Evolutionary conservation across 2,113 vertebrate species (phyloP), one percentile per base, ranked within the genome.

Genomic region (Butorides virescens): DNA sequence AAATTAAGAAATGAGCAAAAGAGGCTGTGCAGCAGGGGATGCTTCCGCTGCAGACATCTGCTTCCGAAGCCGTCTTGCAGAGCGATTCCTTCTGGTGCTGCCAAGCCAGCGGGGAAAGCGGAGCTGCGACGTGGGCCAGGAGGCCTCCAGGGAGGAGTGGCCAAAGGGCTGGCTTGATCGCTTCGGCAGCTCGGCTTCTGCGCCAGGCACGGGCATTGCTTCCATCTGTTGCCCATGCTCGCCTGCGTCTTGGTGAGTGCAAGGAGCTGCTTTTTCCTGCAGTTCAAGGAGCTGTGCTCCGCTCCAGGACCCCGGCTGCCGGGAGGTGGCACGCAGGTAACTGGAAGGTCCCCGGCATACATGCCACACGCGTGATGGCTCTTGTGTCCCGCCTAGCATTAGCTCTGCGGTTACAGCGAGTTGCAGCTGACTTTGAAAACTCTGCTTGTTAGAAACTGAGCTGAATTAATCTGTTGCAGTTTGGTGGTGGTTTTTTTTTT

Each of bases 221-320:
- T 84, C 72, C 25, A 5, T 23, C 62, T 75, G 56, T 17, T 62
- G 2, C 2, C 21, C 21, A 47, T 23, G 44, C 22, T n/a, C 18
- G 3, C 50, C 49, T 70, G 23, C 1, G 4, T 37, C 37, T 72
- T 1, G 1, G 16, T 26, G 55, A 59, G 50, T 72, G 63, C 32
- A 15, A 2, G 21, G 58, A 71, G 74, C 59, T 80, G 73, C 36
- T 81, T 53, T 56, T 58, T 15, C n/a, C 70, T 78, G 65, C 58
- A 16, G 27, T 55, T 29, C 0, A 1, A 59, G 62, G 49, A 72
- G 58, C 36, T 0, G 0, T 30, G 32, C 37, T 82, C 36, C 88
- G 37, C 56, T 36, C 25, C n/a, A 29, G 6, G 52, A 65, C n/a
- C 30, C 10, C 4, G 7, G 7, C 70, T 67, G 42, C 71, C 2